A percentile compares a stretch with the other conserved stretches of the same genome.
Evolutionary conservation across 1,140 invertebrate species (phyloP).

Genomic region (Trachymyrmex septentrionalis): DNA sequence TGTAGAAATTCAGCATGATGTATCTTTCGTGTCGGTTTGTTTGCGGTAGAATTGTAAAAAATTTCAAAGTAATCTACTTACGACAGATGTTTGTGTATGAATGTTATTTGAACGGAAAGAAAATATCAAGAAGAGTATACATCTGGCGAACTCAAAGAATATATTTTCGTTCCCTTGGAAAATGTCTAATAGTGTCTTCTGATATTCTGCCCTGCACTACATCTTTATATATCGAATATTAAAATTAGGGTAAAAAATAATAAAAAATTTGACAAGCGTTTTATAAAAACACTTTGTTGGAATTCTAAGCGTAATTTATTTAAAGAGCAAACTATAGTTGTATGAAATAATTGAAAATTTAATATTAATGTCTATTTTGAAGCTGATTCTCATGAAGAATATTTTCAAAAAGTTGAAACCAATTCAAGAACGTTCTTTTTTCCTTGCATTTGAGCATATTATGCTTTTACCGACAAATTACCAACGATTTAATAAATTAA

Average conservation of each 20-base stretch:
- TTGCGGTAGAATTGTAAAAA: constrained; percentile 15
- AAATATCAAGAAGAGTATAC: background rate
- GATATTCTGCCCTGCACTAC: background rate
- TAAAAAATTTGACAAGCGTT: background rate
- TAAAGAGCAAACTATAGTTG: background rate
- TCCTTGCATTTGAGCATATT: background rate
- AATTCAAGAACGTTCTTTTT: background rate
- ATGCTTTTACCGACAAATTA: background rate
- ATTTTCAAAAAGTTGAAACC: background rate
- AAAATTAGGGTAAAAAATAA: constrained; percentile 14
- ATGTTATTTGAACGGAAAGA: constrained; percentile 24
- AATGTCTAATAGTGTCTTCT: background rate
- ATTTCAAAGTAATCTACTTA: constrained; percentile 33
- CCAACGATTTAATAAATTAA: constrained; percentile 25
- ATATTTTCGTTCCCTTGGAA: constrained; percentile 25
- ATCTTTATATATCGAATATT: background rate
- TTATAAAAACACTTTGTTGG: background rate
- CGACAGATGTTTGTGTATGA: background rate
- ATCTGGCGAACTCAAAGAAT: background rate
- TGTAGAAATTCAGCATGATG: background rate
- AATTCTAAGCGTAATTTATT: background rate
- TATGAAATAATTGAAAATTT: background rate
- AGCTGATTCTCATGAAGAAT: background rate
- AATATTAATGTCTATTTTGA: background rate
- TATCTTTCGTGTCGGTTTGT: background rate